phyloP scores from a whole-genome alignment of 2,888 invertebrate genomes.

The Blastobasis lacticolella region DNA sequence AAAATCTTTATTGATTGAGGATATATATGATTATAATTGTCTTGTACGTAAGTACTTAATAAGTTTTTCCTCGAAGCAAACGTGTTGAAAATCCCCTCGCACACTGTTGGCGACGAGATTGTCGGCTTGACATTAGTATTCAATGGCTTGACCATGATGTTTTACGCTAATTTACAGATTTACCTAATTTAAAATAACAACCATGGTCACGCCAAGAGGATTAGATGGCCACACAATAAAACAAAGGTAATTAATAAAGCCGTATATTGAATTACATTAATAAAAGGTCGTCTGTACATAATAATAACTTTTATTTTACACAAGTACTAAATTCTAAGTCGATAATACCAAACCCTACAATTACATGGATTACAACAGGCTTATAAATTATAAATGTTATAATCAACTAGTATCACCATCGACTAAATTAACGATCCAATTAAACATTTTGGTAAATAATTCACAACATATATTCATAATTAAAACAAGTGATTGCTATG shows the following conservation, averaged over 20 bases:
- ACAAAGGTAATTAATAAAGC: slow-evolving; percentile 45
- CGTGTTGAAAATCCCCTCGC: no score
- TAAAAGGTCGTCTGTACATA: slow-evolving; percentile 56
- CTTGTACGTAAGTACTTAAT: no score
- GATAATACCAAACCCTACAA: slow-evolving; percentile 38
- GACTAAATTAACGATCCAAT: slow-evolving; percentile 35
- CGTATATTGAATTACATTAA: slow-evolving; percentile 59
- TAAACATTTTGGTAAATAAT: slow-evolving; percentile 45
- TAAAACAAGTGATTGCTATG: slow-evolving; percentile 11
- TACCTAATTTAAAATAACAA: no score
- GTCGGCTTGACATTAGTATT: no score
- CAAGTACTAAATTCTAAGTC: slow-evolving; percentile 3
- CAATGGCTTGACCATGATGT: no score
- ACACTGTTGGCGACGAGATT: no score
- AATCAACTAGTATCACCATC: slow-evolving; percentile 61
- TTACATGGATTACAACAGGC: slow-evolving; percentile 43
- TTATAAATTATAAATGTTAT: slow-evolving; percentile 39
- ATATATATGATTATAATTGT: no score
- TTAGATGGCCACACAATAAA: slow-evolving; percentile 11
- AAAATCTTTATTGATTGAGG: no score
- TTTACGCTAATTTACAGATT: no score
- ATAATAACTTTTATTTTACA: slow-evolving; percentile 47
- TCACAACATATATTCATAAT: slow-evolving; percentile 43
- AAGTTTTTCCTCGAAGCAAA: no score
- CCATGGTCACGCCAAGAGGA: no score